phyloP scores from a whole-genome alignment of 2,797 vertebrate species.

The Trematomus bernacchii region DNA sequence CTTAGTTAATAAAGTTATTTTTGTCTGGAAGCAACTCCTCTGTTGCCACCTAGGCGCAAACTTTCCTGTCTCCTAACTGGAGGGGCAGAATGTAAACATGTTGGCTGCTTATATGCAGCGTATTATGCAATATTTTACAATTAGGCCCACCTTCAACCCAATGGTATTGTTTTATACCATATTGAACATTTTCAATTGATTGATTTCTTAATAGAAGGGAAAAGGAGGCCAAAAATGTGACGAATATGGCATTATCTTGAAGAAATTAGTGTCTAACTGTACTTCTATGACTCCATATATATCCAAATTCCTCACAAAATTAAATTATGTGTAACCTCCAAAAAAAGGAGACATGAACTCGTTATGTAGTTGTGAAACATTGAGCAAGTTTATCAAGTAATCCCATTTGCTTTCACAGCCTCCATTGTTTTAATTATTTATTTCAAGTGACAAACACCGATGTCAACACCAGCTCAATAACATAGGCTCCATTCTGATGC shows the following conservation, averaged over 20 bases:
- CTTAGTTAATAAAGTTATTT: neutral
- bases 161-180: too few relatives aligned
- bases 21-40: neutral
- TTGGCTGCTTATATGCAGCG: neutral
- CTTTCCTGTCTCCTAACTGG: conserved; percentile 54
- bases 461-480: conserved; percentile 2
- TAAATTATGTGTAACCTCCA: neutral
- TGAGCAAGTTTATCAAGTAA: neutral
- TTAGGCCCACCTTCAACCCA: neutral
- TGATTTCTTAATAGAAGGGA: neutral
- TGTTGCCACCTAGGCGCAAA: conserved; percentile 48
- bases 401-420: neutral
- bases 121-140: conserved; percentile 20
- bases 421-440: conserved; percentile 7
- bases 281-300: neutral
- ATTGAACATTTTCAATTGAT: neutral
- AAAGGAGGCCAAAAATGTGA: neutral
- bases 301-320: neutral
- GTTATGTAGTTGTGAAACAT: conserved; percentile 1
- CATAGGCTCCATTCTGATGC: conserved; percentile 1
- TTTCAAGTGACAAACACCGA: conserved; percentile 4
- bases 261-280: neutral
- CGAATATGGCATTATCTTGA: neutral
- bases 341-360: neutral
- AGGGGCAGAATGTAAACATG: conserved; percentile 3